phyloP scores from a whole-genome alignment of 1,140 invertebrate genomes.

The Drosophila sulfurigaster region DNA sequence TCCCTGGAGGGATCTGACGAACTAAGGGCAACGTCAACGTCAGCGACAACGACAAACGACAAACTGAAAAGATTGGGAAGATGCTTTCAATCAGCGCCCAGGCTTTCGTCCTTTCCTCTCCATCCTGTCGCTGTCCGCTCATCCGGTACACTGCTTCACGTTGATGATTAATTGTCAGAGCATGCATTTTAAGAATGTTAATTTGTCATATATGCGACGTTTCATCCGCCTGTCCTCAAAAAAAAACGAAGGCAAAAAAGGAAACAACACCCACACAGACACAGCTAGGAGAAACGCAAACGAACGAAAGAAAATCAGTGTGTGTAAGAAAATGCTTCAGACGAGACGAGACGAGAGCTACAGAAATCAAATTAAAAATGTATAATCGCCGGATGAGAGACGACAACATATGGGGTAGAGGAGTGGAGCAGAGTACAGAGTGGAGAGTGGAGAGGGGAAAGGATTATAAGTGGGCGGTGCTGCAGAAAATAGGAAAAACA shows the following conservation, averaged over 20 bases:
- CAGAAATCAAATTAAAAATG: slow-evolving; percentile 81
- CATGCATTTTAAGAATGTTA: slow-evolving; percentile 77
- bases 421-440: neutral
- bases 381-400: slow-evolving; percentile 70
- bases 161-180: slow-evolving; percentile 74
- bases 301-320: slow-evolving; percentile 14
- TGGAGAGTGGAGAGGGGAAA: neutral
- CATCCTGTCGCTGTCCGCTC: slow-evolving; percentile 3
- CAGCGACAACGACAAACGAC: slow-evolving; percentile 14
- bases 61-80: slow-evolving; percentile 41
- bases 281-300: neutral
- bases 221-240: slow-evolving; percentile 44
- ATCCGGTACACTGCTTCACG: slow-evolving; percentile 26
- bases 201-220: slow-evolving; percentile 77
- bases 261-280: slow-evolving; percentile 17
- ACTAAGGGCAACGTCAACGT: slow-evolving; percentile 27
- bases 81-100: slow-evolving; percentile 60
- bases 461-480: slow-evolving; percentile 11
- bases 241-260: slow-evolving; percentile 22
- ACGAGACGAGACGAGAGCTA: slow-evolving; percentile 27
- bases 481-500: slow-evolving; percentile 5
- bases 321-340: slow-evolving; percentile 41
- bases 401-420: neutral
- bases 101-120: neutral
- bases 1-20: slow-evolving; percentile 4